Percentiles rank a stretch among this genome's conserved stretches.
Conservation (phyloP, 2,113 vertebrate species). For the Pongo abelii region DNA sequence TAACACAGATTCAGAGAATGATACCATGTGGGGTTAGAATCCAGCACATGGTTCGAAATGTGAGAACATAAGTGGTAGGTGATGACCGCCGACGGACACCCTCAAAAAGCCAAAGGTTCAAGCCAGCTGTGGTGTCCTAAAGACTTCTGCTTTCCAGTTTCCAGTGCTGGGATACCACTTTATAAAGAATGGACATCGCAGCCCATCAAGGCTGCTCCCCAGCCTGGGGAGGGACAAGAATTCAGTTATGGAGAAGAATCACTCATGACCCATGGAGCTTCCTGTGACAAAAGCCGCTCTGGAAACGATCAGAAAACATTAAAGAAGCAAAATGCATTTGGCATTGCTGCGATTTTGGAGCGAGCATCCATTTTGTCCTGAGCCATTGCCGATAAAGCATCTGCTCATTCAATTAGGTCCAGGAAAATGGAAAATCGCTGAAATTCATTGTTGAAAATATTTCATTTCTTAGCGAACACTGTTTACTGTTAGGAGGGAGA, state of each 20-base stretch:
- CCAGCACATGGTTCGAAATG: not conserved
- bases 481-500: not conserved
- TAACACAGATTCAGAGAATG: not conserved
- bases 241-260: not conserved
- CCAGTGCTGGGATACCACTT: rapidly evolving
- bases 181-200: not conserved
- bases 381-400: not conserved
- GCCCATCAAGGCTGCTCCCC: rapidly evolving
- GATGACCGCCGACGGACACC: rapidly evolving
- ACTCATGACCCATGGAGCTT: not conserved
- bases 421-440: constrained; percentile 11
- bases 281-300: not conserved
- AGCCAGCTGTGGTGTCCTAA: rapidly evolving
- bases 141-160: not conserved
- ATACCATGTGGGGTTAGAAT: rapidly evolving
- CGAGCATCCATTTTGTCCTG: not conserved
- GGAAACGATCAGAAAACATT: constrained; percentile 62
- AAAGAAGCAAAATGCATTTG: constrained; percentile 39
- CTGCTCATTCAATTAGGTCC: constrained; percentile 63
- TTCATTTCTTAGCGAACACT: constrained; percentile 32
- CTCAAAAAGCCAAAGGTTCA: not conserved
- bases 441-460: not conserved
- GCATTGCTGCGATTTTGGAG: rapidly evolving
- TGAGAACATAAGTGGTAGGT: not conserved
- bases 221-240: not conserved